Conservation (phyloP, 1,140 invertebrate genomes). For the Carposina sasakii region DNA sequence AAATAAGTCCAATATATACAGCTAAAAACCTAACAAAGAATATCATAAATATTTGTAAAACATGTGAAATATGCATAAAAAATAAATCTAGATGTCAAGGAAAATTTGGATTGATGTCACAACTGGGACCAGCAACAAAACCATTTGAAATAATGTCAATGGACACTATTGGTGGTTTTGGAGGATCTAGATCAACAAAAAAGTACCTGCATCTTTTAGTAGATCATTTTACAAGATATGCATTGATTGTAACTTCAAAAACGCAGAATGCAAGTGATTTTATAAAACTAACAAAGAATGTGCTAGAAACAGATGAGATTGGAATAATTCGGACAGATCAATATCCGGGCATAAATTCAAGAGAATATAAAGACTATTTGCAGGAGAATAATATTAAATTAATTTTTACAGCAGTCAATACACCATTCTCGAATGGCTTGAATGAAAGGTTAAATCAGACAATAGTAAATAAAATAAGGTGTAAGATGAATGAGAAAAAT, state of each 20-base stretch:
- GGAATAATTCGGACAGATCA: no score
- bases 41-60: background rate
- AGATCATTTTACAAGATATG: constrained; percentile 29
- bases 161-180: constrained; percentile 25
- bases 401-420: no score
- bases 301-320: no score
- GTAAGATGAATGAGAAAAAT: no score
- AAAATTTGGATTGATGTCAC: constrained; percentile 29
- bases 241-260: constrained; percentile 35
- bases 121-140: constrained; percentile 31
- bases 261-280: no score
- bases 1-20: constrained; percentile 8
- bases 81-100: constrained; percentile 29
- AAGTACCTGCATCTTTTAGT: constrained; percentile 23
- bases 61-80: constrained; percentile 5
- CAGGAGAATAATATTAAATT: no score
- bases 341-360: no score
- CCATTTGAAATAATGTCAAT: constrained; percentile 26
- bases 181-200: constrained; percentile 23
- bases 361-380: no score
- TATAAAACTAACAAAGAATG: no score
- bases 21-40: constrained; percentile 7
- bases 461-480: no score
- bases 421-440: no score
- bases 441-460: no score